Base-by-base conservation (phyloP, 2,797 vertebrate genomes). In the Rhodeus uyekii region DNA sequence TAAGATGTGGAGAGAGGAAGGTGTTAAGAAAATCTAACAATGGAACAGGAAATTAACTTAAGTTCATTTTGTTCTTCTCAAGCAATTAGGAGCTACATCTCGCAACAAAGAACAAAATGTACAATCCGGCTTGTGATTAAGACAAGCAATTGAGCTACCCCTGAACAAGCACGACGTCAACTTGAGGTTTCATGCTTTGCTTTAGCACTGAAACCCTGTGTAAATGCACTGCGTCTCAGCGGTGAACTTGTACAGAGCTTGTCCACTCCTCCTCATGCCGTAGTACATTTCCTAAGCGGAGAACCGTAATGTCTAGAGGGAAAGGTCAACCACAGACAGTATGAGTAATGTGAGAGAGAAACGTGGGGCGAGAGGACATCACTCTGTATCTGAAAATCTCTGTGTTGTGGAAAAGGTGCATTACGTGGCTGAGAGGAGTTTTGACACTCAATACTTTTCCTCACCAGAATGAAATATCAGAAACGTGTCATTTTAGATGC, bases 311-410 rank as follows among this genome's bases (percentile, higher is more conserved):
- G 65, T 82, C 72, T 83, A 22, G 60, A 83, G 72, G 72, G 80
- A 82, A 82, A 87, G 84, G 80, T 80, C 86, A 86, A 78, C 24
- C 7, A 12, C 55, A 78, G 82, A 81, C 60, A 50, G 69, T 68
- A 78, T 75, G 39, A 87, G 81, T 87, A 85, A 82, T 77, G 58
- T 61, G 81, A 76, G 78, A 83, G 65, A 67, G 71, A 60, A 58
- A 44, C 22, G 3, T 42, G 55, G 50, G 22, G 78, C 74, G 78
- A 68, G 74, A 63, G 68, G 72, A 67, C 78, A 84, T 73, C 75
- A 67, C 65, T 78, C 76, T 19, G 18, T 42, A 68, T 79, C 78
- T 60, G 50, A 63, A 87, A 74, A 78, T 46, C 67, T 71, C 19
- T 32, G 38, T 65, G 64, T 79, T 58, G 36, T 80, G 68, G 77